Base-by-base conservation (phyloP, 2,113 vertebrate species). In the Gavia stellata region DNA sequence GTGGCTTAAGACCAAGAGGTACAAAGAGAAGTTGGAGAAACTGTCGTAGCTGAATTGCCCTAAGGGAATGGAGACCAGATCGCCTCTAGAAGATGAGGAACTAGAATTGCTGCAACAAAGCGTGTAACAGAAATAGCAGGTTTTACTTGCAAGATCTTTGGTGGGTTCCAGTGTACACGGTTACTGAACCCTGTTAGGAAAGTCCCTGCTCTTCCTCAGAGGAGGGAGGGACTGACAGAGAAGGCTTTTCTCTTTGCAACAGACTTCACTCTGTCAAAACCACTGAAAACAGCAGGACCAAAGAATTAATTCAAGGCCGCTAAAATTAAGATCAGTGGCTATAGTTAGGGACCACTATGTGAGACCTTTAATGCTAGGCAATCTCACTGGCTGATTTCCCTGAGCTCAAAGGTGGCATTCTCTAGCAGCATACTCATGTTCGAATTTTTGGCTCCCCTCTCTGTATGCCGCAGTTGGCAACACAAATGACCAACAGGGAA, bases 71-170 rank as follows among this genome's bases (percentile, higher is more conserved):
- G 45, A 56, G 42, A 63, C 8, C 23, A 34, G 55, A n/a, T 9
- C 4, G 3, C 5, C 7, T 78, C 25, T 33, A 9, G 18, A 71
- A 50, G 49, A 33, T 6, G 28, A 87, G 17, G 50, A 65, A 1
- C 14, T 29, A 20, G 29, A 71, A 79, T 5, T 63, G 19, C 16
- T 59, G n/a, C 33, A 67, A 34, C 6, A 24, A 81, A 42, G 29
- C 0, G 0, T 15, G 23, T 15, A n/a, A 36, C 21, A 75, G 33
- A 74, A 86, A 19, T 1, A 56, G 24, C 11, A 55, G 26, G 20
- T 42, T 70, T 81, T 67, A 36, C 44, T 44, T 63, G 34, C 21
- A 78, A 17, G n/a, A 44, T 10, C 21, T 47, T 58, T 34, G 18
- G 6, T 75, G 26, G 23, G 40, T 71, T 86, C 24, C 26, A 28